Evolutionary conservation across 2,888 invertebrate genomes (phyloP), one percentile per base, ranked within the genome.

Genomic region (Cheilosia pagana): DNA sequence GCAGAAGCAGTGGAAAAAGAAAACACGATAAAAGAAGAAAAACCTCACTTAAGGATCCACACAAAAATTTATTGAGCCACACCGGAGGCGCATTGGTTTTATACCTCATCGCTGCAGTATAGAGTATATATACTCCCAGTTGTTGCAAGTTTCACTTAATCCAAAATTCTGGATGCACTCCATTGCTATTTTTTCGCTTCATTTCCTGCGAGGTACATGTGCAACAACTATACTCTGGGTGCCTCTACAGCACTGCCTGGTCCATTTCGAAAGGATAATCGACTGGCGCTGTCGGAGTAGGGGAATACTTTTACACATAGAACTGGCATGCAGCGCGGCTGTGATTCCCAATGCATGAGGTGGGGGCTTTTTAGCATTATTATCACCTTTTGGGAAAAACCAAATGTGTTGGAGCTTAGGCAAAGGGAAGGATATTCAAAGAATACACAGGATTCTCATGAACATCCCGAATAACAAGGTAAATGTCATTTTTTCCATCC

Each of bases 101-200:
- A 10, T 72, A 41, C 48, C 6, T 19, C 28, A 19, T 52, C 23
- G 59, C 41, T 41, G 39, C 50, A 71, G 28, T 39, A 48, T 16
- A 16, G 3, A 35, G 35, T 25, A 35, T 25, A 14, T 21, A 60
- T 60, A 31, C 60, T 31, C 50, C 39, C 57, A 75, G 45, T 65
- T 65, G 75, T 53, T 74, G 43, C 63, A 63, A 55, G 55, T 65
- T 75, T 75, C 57, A 65, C 55, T 75, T 65, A 75, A 75, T 65
- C 65, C 59, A 57, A 67, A 67, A 75, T 65, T 65, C 75, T 67
- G 23, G 50, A 31, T 75, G 43, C 59, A 67, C 59, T 67, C 50
- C 50, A 41, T 75, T 59, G 39, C 41, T 35, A 48, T 67, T 75
- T 67, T 74, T 67, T 52, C 67, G 59, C 67, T 67, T 59, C 50